phyloP scores from a whole-genome alignment of 2,888 invertebrate species.

The Allygus modestus region DNA sequence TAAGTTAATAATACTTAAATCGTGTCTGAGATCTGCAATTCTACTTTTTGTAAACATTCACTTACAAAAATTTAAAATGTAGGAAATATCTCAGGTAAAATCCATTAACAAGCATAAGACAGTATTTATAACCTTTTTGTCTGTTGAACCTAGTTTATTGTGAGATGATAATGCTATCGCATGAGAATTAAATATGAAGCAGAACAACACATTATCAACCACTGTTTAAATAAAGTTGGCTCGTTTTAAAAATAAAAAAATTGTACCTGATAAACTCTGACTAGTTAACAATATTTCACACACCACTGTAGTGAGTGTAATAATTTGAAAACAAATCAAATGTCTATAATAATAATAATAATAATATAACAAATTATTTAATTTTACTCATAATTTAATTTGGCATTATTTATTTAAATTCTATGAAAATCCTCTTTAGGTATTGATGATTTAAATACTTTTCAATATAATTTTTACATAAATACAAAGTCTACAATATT shows the following conservation, averaged over 20 bases:
- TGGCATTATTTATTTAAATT: not conserved
- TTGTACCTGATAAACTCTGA: not conserved
- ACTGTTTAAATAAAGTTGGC: not conserved
- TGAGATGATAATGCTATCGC: no score
- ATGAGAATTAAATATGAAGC: no score
- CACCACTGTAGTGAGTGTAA: not conserved
- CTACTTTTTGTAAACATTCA: slow-evolving; percentile 42
- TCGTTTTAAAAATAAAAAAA: not conserved
- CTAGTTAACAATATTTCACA: not conserved
- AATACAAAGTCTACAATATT: slow-evolving; percentile 48
- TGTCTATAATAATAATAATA: not conserved
- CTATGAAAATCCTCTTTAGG: not conserved
- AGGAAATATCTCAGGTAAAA: not conserved
- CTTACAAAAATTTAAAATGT: slow-evolving; percentile 43
- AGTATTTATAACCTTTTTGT: no score
- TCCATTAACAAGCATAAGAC: not conserved
- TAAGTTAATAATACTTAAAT: slow-evolving; percentile 49
- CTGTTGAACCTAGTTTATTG: no score
- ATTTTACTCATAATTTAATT: not conserved
- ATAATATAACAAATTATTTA: no score
- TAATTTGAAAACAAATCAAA: not conserved
- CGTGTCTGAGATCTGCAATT: slow-evolving; percentile 52
- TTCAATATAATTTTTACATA: slow-evolving; percentile 41
- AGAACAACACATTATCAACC: no score
- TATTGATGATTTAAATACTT: not conserved